These are phyloP conservation scores for Desmodus rotundus DNA, from an alignment of 2,113 vertebrate species.

Conservation along the genomic window DNA sequence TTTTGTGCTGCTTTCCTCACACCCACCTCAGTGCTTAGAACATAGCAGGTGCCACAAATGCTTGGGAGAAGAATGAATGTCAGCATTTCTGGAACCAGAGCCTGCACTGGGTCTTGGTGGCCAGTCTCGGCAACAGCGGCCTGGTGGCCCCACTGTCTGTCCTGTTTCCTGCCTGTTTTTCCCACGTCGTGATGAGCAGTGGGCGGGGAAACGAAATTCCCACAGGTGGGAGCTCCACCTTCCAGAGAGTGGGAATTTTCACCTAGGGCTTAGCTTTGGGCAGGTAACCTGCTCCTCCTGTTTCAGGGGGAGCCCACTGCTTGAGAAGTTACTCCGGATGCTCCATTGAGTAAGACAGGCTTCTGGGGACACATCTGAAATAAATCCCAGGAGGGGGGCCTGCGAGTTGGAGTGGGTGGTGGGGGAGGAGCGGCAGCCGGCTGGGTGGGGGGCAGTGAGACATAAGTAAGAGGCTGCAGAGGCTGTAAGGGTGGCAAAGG, in stretches of 20 bases:
- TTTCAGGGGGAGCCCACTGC: not conserved
- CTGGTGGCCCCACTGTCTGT: not conserved
- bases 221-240: not conserved
- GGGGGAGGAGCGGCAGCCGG: too few relatives aligned
- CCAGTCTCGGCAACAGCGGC: not conserved
- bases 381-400: not conserved
- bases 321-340: not conserved
- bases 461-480: not conserved
- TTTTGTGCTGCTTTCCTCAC: not conserved
- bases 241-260: not conserved
- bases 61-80: not conserved
- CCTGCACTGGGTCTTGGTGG: not conserved
- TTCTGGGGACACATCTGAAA: not conserved
- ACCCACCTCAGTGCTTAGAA: not conserved
- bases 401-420: too few relatives aligned
- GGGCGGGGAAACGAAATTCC: not conserved
- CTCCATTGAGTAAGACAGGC: not conserved
- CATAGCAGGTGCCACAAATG: not conserved
- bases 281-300: too few relatives aligned
- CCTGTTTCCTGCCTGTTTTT: not conserved
- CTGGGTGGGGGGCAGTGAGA: not conserved
- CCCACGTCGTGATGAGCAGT: not conserved
- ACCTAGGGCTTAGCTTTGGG: not conserved
- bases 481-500: not conserved
- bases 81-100: not conserved